Conservation (phyloP, 2,888 invertebrate species). For the Oscheius myriophilus region DNA sequence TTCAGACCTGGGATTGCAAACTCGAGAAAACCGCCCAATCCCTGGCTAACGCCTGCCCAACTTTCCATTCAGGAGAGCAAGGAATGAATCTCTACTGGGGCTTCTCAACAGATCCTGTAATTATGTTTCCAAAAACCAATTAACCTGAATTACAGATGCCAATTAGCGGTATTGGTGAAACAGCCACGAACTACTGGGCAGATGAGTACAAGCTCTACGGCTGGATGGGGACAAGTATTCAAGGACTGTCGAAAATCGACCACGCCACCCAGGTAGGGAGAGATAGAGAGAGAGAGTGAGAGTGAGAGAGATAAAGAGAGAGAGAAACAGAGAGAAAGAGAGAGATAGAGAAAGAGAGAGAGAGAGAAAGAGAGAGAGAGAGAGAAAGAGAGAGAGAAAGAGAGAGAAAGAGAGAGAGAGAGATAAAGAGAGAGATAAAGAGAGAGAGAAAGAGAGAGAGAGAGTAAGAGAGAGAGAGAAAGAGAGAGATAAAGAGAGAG, state of each 20-base stretch:
- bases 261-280: slow-evolving; percentile 8
- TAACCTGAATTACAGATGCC: neutral
- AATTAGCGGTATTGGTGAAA: neutral
- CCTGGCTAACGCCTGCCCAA: neutral
- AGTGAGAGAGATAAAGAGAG: too few species aligned
- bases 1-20: slow-evolving; percentile 7
- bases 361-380: too few species aligned
- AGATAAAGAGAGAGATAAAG: too few species aligned
- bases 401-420: too few species aligned
- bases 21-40: neutral
- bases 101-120: neutral
- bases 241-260: neutral
- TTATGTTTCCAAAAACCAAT: neutral
- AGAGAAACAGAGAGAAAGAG: too few species aligned
- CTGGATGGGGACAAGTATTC: neutral
- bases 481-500: too few species aligned
- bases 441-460: too few species aligned
- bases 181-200: neutral
- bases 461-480: too few species aligned
- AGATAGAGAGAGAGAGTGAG: too few species aligned
- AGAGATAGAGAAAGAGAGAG: too few species aligned
- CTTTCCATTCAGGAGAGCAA: neutral
- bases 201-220: neutral
- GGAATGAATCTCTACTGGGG: slow-evolving; percentile 1
- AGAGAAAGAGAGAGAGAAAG: too few species aligned